These are phyloP conservation scores for Osmerus mordax DNA, from an alignment of 2,113 vertebrate species.

Conservation along the genomic window DNA sequence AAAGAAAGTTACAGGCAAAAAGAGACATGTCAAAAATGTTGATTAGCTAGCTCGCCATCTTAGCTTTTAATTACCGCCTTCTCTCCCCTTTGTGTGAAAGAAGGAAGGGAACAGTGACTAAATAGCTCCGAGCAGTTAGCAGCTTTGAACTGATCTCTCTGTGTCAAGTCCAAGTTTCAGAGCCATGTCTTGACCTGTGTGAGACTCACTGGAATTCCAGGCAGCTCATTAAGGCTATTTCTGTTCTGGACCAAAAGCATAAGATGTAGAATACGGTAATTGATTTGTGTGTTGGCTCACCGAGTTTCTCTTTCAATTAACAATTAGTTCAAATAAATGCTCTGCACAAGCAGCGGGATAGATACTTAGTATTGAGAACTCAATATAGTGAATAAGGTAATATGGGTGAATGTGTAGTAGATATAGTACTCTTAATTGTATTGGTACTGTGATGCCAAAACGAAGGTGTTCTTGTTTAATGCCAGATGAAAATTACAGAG, in stretches of 20 bases:
- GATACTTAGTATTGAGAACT: constrained; percentile 33
- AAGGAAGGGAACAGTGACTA: constrained; percentile 2
- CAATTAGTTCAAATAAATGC: constrained; percentile 49
- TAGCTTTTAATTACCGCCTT: constrained; percentile 25
- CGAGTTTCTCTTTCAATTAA: constrained; percentile 43
- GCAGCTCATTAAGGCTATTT: constrained; percentile 54
- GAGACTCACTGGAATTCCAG: constrained; percentile 35
- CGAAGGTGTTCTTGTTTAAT: constrained; percentile 17
- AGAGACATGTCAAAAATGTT: constrained; percentile 24
- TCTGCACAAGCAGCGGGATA: constrained; percentile 19
- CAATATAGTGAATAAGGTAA: background rate
- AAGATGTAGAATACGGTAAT: constrained; percentile 41
- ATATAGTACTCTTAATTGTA: background rate
- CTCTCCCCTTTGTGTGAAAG: background rate
- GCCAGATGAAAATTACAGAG: constrained; percentile 47
- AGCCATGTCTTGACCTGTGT: constrained; percentile 14
- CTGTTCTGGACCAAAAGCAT: constrained; percentile 47
- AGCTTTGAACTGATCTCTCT: constrained; percentile 29
- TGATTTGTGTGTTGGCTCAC: constrained; percentile 41
- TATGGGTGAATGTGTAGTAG: background rate
- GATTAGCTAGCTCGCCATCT: constrained; percentile 29
- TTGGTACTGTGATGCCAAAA: background rate
- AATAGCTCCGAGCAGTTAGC: constrained; percentile 33
- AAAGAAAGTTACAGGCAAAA: constrained; percentile 16
- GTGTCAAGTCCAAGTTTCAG: constrained; percentile 1